These are phyloP conservation scores for Archivesica marissinica DNA, from an alignment of 1,140 invertebrate species.

Conservation along the genomic window DNA sequence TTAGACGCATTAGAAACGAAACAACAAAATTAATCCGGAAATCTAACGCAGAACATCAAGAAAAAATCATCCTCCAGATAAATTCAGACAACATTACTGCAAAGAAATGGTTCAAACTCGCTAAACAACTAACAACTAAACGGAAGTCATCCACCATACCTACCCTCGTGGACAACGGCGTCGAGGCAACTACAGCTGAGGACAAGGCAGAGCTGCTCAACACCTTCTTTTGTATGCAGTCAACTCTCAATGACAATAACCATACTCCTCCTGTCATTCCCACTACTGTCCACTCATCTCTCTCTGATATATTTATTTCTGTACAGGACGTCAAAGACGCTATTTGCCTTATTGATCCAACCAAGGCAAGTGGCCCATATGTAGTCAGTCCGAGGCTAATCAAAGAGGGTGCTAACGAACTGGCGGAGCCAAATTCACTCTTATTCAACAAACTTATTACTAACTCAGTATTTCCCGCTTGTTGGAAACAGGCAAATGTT, in stretches of 20 bases:
- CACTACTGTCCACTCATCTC: neutral
- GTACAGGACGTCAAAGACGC: constrained; percentile 15
- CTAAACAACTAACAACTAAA: neutral
- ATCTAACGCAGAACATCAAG: neutral
- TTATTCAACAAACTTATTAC: constrained; percentile 8
- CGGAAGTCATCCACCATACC: neutral
- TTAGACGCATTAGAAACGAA: constrained; percentile 33
- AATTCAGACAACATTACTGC: neutral
- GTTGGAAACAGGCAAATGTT: constrained; percentile 42
- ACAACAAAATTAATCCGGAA: too few relatives aligned
- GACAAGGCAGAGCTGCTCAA: constrained; percentile 25
- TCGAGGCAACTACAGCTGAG: neutral
- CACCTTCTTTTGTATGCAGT: constrained; percentile 4
- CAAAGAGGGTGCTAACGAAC: constrained; percentile 5
- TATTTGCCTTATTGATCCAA: neutral
- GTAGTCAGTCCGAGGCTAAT: neutral
- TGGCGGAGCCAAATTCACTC: neutral
- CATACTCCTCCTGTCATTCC: too few relatives aligned
- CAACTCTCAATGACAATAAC: neutral
- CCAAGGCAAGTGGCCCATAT: constrained; percentile 36
- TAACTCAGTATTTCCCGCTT: neutral
- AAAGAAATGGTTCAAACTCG: constrained; percentile 41
- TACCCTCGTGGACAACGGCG: neutral
- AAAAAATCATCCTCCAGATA: neutral
- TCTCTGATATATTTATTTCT: neutral